phyloP scores from a whole-genome alignment of 2,797 vertebrate species.

The Spinus olivaceus region DNA sequence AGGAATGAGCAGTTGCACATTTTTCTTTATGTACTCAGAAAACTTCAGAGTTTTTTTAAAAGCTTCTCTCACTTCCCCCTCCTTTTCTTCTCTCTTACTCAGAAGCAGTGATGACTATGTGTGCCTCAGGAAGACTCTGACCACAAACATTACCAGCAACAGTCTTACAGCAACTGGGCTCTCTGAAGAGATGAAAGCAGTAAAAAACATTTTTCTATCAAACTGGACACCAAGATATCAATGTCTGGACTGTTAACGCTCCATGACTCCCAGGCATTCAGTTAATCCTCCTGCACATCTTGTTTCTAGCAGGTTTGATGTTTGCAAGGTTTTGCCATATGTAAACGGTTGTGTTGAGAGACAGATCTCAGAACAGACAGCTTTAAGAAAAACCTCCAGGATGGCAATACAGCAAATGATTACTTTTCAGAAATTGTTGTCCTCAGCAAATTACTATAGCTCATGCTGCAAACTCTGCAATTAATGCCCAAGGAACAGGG shows the following conservation, averaged over 20 bases:
- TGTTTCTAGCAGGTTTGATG: background rate
- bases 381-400: background rate
- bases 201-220: background rate
- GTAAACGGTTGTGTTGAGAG: background rate
- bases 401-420: background rate
- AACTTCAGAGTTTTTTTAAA: background rate
- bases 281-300: background rate
- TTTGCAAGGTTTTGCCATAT: background rate
- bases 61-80: slow-evolving; percentile 14
- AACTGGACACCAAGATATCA: background rate
- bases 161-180: background rate
- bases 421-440: background rate
- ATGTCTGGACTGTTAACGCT: background rate
- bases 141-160: slow-evolving; percentile 6
- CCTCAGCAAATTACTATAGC: background rate
- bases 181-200: background rate
- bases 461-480: background rate
- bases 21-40: background rate
- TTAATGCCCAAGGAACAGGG: background rate
- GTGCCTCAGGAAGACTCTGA: background rate
- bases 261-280: background rate
- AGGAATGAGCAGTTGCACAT: background rate
- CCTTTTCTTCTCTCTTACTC: background rate
- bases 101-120: background rate
- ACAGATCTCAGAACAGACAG: background rate